Conservation (phyloP, 2,888 invertebrate species). For the Cremastobaeus sp. region DNA sequence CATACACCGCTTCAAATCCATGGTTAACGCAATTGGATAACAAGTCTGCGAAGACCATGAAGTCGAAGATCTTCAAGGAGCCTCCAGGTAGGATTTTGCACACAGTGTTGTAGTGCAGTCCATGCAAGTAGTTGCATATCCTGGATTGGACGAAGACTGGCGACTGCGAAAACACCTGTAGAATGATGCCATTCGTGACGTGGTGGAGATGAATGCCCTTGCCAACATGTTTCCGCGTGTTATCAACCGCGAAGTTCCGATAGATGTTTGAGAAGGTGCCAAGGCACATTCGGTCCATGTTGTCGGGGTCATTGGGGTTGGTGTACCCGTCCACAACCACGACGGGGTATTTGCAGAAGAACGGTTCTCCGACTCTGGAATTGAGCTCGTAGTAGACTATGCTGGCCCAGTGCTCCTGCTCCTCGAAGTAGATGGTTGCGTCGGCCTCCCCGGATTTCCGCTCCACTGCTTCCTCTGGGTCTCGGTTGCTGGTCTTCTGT, state of each 20-base stretch:
- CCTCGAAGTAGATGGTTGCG: conserved; percentile 78
- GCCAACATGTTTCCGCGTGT: conserved; percentile 96
- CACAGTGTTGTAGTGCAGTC: conserved; percentile 97
- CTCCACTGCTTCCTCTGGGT: too few species aligned
- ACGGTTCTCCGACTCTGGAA: conserved; percentile 95
- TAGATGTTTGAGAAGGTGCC: conserved; percentile 97
- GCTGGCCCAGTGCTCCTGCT: conserved; percentile 96
- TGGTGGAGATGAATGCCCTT: conserved; percentile 95
- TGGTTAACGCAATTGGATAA: conserved; percentile 95
- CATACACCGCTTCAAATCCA: conserved; percentile 97
- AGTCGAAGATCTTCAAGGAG: conserved; percentile 97
- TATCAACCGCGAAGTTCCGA: conserved; percentile 96
- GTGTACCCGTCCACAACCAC: conserved; percentile 98
- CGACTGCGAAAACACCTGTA: conserved; percentile 95
- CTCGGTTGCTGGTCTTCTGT: background rate
- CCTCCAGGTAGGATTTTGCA: conserved; percentile 97
- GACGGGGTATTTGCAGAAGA: conserved; percentile 90
- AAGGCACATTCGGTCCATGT: conserved; percentile 94
- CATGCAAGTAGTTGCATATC: conserved; percentile 97
- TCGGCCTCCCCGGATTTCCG: too few species aligned
- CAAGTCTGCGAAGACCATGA: conserved; percentile 94
- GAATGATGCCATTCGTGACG: conserved; percentile 96
- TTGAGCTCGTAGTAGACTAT: conserved; percentile 98
- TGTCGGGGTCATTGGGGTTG: conserved; percentile 95
- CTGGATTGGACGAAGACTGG: conserved; percentile 98